Base-by-base conservation (phyloP, 2,797 vertebrate genomes). In the Rhinatrema bivittatum region DNA sequence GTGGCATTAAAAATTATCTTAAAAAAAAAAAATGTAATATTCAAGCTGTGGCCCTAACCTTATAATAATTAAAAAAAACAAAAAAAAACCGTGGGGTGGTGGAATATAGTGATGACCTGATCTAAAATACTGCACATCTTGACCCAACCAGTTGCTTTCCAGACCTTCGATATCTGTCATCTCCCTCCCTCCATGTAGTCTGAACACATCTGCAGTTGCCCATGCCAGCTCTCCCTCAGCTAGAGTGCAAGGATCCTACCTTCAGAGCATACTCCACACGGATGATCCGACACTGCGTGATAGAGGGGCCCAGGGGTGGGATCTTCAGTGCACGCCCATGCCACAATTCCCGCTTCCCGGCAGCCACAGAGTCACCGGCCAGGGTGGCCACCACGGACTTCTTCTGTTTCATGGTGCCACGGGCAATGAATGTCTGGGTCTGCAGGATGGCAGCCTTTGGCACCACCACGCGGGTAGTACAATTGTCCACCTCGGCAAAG, bases 401-500 rank as follows among this genome's bases (percentile, higher is more conserved):
- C 68, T 98, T 99, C 81, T 96, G 90, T 73, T 96, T 98, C 73
- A 82, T 86, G 50, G 89, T 87, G 7, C 96, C 94, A 0, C 94
- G 81, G 1, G 93, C 96, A 1, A 93, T 66, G 65, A 98, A 99
- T 2, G 92, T 97, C 81, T 98, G 96, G 0, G 90, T 97, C 78
- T 99, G 96, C 4, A 89, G 86, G 66, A 99, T 89, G 56, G 79
- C 92, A 0, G 89, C 96, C 52, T 89, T 93, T 17, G 96, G 92
- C 39, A 87, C 67, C 24, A 98, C 82, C 0, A 88, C 72, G 1
- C 91, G 81, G 2, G 78, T 89, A 2, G 88, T 94, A 50, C 88
- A 61, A 50, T 99, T 99, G 70, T 97, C 91, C 0, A 98, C 93
- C 74, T 99, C 94, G 0, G 94, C 93, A 5, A 97, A 97, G 39